phyloP scores from a whole-genome alignment of 2,797 vertebrate species.

The Fundulus diaphanus region DNA sequence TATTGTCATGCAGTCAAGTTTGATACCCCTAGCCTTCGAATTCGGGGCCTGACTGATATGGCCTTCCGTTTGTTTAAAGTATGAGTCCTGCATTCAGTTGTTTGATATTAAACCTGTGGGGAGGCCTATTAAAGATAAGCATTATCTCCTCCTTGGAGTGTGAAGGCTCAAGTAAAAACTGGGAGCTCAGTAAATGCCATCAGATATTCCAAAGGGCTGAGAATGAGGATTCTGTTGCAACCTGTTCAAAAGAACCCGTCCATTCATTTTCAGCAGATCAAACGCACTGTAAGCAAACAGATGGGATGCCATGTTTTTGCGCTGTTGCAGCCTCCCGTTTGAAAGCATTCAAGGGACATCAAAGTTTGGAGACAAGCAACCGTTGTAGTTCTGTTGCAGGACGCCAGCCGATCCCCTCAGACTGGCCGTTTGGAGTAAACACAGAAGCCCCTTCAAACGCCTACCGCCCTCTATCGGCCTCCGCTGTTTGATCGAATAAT shows the following conservation, averaged over 20 bases:
- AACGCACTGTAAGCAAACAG: slow-evolving; percentile 45
- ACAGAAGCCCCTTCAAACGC: slow-evolving; percentile 30
- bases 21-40: slow-evolving; percentile 42
- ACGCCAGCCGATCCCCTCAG: slow-evolving; percentile 18
- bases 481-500: slow-evolving; percentile 18
- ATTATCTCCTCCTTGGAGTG: slow-evolving; percentile 29
- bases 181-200: slow-evolving; percentile 38
- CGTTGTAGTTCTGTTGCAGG: slow-evolving; percentile 35
- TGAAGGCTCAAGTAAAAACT: slow-evolving; percentile 26
- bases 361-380: slow-evolving; percentile 44
- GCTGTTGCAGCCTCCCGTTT: slow-evolving; percentile 34
- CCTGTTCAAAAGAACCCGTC: slow-evolving; percentile 28
- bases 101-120: slow-evolving; percentile 32
- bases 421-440: slow-evolving; percentile 35
- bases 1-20: slow-evolving; percentile 55
- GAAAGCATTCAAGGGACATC: slow-evolving; percentile 47
- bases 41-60: slow-evolving; percentile 36
- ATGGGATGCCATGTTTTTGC: slow-evolving; percentile 45
- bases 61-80: slow-evolving; percentile 50
- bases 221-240: slow-evolving; percentile 33
- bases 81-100: slow-evolving; percentile 27
- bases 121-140: slow-evolving; percentile 18
- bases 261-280: slow-evolving; percentile 38
- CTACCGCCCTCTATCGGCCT: slow-evolving; percentile 10
- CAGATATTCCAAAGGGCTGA: slow-evolving; percentile 17